Conservation (phyloP, 2,888 invertebrate genomes). For the Neuroscelio doddi region DNA sequence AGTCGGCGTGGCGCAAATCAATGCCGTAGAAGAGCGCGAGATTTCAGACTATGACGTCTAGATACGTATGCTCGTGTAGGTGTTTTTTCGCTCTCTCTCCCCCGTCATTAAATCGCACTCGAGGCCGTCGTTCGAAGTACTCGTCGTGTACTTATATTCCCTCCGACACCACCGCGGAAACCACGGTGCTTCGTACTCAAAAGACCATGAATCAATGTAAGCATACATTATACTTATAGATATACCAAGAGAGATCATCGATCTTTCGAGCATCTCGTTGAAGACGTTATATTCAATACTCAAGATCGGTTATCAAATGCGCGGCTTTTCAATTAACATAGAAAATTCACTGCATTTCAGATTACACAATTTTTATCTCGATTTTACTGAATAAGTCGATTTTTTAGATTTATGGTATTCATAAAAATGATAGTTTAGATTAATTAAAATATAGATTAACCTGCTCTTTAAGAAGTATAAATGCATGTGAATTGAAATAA, state of each 20-base stretch:
- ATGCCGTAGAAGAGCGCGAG: slow-evolving; percentile 9
- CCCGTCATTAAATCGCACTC: slow-evolving; percentile 47
- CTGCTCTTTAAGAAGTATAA: too few species aligned
- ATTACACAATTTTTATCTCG: too few species aligned
- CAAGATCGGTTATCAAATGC: background rate
- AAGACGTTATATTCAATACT: slow-evolving; percentile 20
- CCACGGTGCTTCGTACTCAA: slow-evolving; percentile 8
- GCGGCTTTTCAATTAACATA: background rate
- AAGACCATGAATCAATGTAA: slow-evolving; percentile 26
- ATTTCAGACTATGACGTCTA: background rate
- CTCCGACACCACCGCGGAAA: slow-evolving; percentile 10
- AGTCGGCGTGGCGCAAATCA: background rate
- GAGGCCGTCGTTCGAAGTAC: slow-evolving; percentile 38
- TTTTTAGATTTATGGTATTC: too few species aligned
- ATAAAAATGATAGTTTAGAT: too few species aligned
- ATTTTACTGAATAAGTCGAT: too few species aligned
- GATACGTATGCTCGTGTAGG: background rate
- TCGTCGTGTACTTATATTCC: slow-evolving; percentile 43
- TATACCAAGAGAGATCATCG: slow-evolving; percentile 30
- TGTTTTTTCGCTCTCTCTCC: slow-evolving; percentile 18
- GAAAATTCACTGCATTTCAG: too few species aligned
- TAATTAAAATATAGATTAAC: too few species aligned
- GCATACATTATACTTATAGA: slow-evolving; percentile 22
- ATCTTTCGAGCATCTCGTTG: slow-evolving; percentile 28
- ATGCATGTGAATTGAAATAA: too few species aligned